A percentile compares a stretch with the other conserved stretches of the same genome.
phyloP scores from a whole-genome alignment of 2,113 vertebrate species.

The Sciurus niger region DNA sequence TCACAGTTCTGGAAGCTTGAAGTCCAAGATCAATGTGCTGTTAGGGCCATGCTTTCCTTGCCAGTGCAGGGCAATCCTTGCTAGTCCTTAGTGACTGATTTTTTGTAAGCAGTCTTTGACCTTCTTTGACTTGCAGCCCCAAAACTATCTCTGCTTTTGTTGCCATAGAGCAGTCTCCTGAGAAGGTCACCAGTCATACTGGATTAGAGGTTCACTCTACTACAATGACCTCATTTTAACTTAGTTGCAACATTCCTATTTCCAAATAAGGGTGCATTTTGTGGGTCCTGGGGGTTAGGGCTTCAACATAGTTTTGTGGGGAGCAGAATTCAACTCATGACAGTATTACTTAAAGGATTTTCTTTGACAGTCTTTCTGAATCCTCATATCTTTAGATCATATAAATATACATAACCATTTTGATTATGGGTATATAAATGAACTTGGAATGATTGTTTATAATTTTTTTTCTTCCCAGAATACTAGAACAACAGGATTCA shows the following conservation, averaged over 20 bases:
- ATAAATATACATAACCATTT: not conserved
- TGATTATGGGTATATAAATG: not conserved
- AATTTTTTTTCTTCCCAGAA: not conserved
- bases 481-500: not conserved
- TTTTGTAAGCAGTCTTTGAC: not conserved
- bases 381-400: not conserved
- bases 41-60: not conserved
- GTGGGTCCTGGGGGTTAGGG: not conserved
- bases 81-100: not conserved
- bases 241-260: not conserved
- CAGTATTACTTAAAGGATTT: not conserved
- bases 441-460: not conserved
- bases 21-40: not conserved
- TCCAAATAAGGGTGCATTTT: not conserved
- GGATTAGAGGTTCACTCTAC: not conserved
- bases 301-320: not conserved
- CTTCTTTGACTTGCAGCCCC: not conserved
- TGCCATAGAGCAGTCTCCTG: not conserved
- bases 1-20: not conserved
- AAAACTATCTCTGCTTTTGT: not conserved
- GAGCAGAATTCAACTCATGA: not conserved
- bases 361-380: not conserved
- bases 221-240: not conserved
- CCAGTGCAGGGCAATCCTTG: not conserved
- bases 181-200: not conserved